Percentiles rank a stretch among this genome's conserved stretches.
phyloP scores from a whole-genome alignment of 2,797 vertebrate genomes.

The Salarias fasciatus region DNA sequence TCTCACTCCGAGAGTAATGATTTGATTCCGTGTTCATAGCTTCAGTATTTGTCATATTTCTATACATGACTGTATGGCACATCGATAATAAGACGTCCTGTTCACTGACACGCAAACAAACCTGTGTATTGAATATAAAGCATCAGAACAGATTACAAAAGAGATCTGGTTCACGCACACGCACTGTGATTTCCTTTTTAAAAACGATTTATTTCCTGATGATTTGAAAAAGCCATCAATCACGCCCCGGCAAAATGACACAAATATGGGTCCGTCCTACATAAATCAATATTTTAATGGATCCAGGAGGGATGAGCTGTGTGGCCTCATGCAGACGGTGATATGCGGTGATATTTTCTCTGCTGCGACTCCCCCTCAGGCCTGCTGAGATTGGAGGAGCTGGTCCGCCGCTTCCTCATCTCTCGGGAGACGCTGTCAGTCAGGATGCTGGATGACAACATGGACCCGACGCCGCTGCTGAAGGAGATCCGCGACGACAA shows the following conservation, averaged over 20 bases:
- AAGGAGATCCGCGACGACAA: constrained; percentile 97
- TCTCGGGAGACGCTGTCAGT: constrained; percentile 92
- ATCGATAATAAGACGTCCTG: not conserved
- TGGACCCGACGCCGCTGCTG: constrained; percentile 91
- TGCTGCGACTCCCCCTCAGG: constrained; percentile 76
- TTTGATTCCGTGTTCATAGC: not conserved
- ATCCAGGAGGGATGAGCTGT: constrained; percentile 15
- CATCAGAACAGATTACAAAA: constrained; percentile 19
- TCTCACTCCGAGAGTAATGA: constrained; percentile 1
- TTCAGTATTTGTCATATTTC: constrained; percentile 1
- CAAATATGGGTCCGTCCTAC: constrained; percentile 6
- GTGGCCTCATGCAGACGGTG: constrained; percentile 49
- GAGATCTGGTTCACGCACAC: constrained; percentile 21
- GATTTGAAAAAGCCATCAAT: constrained; percentile 44
- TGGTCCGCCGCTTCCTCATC: constrained; percentile 93
- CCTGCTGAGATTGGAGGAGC: constrained; percentile 91
- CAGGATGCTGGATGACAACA: constrained; percentile 91
- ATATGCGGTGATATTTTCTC: constrained; percentile 41
- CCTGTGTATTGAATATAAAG: constrained; percentile 11
- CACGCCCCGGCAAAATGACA: constrained; percentile 26
- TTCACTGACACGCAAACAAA: constrained; percentile 26
- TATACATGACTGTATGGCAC: constrained; percentile 28
- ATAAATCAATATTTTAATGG: constrained; percentile 33
- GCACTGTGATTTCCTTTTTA: constrained; percentile 8
- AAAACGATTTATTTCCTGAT: constrained; percentile 48